Conservation (phyloP, 2,113 vertebrate species). For the Corydoras maculifer region DNA sequence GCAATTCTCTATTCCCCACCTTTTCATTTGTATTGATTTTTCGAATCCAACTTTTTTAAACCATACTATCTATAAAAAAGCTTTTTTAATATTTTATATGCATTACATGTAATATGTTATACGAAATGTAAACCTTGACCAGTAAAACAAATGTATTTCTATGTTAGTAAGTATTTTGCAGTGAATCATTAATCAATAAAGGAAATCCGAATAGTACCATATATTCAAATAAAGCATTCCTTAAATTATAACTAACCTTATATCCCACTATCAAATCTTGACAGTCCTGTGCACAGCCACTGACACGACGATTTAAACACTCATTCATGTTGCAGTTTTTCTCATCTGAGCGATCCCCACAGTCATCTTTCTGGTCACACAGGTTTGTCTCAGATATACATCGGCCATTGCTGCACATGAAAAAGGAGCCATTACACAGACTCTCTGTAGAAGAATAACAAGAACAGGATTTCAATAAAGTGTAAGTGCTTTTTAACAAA, state of each 20-base stretch:
- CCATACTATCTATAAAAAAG: too few species aligned
- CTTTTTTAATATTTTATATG: too few species aligned
- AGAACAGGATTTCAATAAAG: slow-evolving; percentile 4
- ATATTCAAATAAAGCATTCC: too few species aligned
- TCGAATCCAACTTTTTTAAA: too few species aligned
- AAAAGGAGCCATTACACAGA: slow-evolving; percentile 95
- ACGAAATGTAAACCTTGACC: too few species aligned
- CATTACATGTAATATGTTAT: too few species aligned
- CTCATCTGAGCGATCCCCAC: slow-evolving; percentile 89
- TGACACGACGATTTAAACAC: slow-evolving; percentile 88
- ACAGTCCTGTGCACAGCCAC: slow-evolving; percentile 93
- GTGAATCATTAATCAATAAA: too few species aligned
- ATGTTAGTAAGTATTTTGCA: too few species aligned
- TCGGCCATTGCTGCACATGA: slow-evolving; percentile 94
- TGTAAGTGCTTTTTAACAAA: slow-evolving; percentile 26
- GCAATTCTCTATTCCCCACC: too few species aligned
- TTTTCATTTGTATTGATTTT: too few species aligned
- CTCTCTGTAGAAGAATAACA: slow-evolving; percentile 76
- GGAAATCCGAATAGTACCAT: too few species aligned
- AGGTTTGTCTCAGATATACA: slow-evolving; percentile 78
- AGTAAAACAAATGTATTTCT: too few species aligned
- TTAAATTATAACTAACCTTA: slow-evolving; percentile 71
- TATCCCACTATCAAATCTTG: slow-evolving; percentile 88
- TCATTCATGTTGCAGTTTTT: slow-evolving; percentile 90
- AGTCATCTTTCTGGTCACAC: slow-evolving; percentile 85